Percentiles rank a stretch among this genome's conserved stretches.
Evolutionary conservation across 2,888 invertebrate species (phyloP).

Genomic region (Ormyrus labotus): DNA sequence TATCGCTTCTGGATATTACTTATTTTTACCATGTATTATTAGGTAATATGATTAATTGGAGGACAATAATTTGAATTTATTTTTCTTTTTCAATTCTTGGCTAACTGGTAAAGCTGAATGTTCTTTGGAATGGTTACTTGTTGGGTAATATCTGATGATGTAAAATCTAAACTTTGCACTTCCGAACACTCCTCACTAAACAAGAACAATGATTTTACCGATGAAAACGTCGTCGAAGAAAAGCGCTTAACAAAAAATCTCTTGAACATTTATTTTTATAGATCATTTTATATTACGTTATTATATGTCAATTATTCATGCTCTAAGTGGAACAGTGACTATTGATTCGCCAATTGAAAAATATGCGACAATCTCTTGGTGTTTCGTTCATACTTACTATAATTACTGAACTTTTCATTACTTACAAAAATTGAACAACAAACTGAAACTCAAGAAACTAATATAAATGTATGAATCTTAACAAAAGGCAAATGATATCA

Average conservation of each 20-base stretch:
- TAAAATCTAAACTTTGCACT: not conserved
- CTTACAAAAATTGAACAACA: too few species aligned
- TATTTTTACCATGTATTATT: conserved; percentile 5
- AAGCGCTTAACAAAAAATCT: too few species aligned
- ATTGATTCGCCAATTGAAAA: conserved; percentile 20
- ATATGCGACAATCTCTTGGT: conserved; percentile 19
- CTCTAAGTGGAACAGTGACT: not conserved
- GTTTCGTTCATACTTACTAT: not conserved
- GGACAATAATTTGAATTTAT: conserved; percentile 7
- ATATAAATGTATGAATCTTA: too few species aligned
- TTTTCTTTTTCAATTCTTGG: not conserved
- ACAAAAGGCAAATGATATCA: too few species aligned
- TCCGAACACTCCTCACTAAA: not conserved
- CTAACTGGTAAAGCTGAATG: conserved; percentile 16
- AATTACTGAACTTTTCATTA: too few species aligned
- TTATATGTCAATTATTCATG: not conserved
- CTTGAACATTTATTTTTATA: not conserved
- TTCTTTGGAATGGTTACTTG: conserved; percentile 14
- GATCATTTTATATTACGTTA: conserved; percentile 1
- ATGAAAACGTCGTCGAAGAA: too few species aligned
- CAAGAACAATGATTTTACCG: not conserved
- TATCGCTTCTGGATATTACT: not conserved
- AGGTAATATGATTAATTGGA: not conserved
- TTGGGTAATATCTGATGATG: not conserved
- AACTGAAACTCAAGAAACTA: too few species aligned